Conservation (phyloP, 1,140 invertebrate species). For the Myzus persicae region DNA sequence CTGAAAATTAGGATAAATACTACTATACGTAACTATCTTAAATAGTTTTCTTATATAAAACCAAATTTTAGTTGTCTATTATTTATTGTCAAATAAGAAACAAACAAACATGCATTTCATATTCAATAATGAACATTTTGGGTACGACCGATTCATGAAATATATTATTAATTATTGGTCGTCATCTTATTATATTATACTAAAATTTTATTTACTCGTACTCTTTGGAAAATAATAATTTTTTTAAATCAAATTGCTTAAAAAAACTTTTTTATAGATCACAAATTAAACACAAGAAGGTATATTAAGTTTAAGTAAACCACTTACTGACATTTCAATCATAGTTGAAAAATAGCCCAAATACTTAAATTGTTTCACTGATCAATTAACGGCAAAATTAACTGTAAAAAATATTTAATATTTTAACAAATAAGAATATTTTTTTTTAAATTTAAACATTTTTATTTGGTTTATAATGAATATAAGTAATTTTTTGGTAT, state of each 20-base stretch:
- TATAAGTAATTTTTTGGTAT: not conserved
- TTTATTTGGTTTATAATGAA: not conserved
- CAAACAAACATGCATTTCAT: too few species aligned
- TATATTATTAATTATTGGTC: not conserved
- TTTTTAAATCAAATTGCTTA: not conserved
- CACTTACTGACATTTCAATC: too few species aligned
- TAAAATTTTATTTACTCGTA: too few species aligned
- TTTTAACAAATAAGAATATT: not conserved
- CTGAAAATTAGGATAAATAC: not conserved
- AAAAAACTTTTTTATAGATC: not conserved
- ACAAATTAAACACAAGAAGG: not conserved
- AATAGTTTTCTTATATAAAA: not conserved
- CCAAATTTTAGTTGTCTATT: not conserved
- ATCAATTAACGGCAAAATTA: not conserved
- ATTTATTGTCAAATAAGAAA: too few species aligned
- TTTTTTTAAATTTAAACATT: too few species aligned
- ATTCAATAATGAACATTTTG: too few species aligned
- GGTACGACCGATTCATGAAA: too few species aligned
- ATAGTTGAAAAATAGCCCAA: too few species aligned
- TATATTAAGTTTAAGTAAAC: not conserved
- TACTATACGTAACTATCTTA: not conserved
- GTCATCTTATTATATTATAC: too few species aligned
- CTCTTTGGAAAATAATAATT: not conserved
- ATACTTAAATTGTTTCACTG: not conserved
- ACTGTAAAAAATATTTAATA: not conserved